phyloP scores from a whole-genome alignment of 2,797 vertebrate species.

The Acanthornis magna region DNA sequence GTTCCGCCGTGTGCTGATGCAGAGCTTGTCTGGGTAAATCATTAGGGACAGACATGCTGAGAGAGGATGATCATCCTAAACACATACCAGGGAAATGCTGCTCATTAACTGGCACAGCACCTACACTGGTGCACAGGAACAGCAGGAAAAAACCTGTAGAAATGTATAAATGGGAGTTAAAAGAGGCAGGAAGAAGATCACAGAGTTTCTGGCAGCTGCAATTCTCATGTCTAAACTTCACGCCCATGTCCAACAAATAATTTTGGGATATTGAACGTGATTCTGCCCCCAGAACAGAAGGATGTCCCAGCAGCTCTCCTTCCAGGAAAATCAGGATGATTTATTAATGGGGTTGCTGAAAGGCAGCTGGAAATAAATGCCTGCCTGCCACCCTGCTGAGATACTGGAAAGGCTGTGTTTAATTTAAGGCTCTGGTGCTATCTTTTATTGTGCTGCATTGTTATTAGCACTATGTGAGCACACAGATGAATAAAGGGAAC shows the following conservation, averaged over 20 bases:
- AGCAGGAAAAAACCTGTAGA: not conserved
- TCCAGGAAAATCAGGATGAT: constrained; percentile 54
- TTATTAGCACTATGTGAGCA: constrained; percentile 54
- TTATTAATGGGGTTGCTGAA: constrained; percentile 57
- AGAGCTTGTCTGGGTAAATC: not conserved
- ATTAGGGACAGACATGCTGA: constrained; percentile 5
- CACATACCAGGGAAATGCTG: not conserved
- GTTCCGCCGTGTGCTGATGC: not conserved
- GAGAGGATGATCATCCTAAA: not conserved
- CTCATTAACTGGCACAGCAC: not conserved
- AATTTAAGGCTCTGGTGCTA: constrained; percentile 41
- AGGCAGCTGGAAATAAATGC: constrained; percentile 56
- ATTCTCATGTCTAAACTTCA: constrained; percentile 22
- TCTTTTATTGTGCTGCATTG: constrained; percentile 52
- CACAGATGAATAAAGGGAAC: constrained; percentile 43
- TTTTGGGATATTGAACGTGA: constrained; percentile 15
- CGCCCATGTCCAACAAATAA: constrained; percentile 32
- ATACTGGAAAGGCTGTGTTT: constrained; percentile 47
- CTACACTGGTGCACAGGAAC: not conserved
- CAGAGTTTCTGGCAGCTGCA: not conserved
- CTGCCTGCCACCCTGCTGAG: constrained; percentile 61
- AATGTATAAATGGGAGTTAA: not conserved
- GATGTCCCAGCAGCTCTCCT: constrained; percentile 51
- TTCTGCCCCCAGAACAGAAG: constrained; percentile 55
- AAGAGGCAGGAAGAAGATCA: not conserved